Evolutionary conservation across 2,797 vertebrate species (phyloP), one percentile per base, ranked within the genome.

Genomic region (Australoheros facetus): DNA sequence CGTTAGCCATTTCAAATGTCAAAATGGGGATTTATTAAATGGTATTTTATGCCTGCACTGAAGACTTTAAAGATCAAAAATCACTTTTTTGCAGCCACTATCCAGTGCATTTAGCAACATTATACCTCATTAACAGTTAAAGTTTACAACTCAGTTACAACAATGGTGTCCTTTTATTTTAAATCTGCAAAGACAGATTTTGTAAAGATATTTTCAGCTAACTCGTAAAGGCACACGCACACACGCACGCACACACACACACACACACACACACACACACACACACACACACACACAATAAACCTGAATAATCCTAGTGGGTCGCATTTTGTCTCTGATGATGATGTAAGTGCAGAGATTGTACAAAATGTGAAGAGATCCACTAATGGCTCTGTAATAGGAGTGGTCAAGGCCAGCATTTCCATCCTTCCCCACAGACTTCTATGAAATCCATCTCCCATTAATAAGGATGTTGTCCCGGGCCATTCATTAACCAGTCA

Each of bases 391-490:
- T 88, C 73, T 83, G 82, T 87, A 93, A 91, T 81, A 84, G 77
- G 71, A 90, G 69, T 75, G 71, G 85, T 90, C 77, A 91, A 87
- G 80, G 86, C 64, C 82, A 60, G 60, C 82, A 71, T 82, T 56
- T 89, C 64, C 39, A 70, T 75, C 86, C 85, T 64, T 56, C 75
- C 85, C 80, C 56, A 85, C 32, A 81, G 80, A 87, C 73, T 79
- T 62, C 54, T 60, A 74, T 83, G 79, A 93, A 95, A 93, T 90
- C 89, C 79, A 92, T 94, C 85, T 93, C 72, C 73, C 82, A 79
- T 86, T 94, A 92, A 94, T 91, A 89, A 91, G 82, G 71, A 93
- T 91, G 91, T 89, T 78, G 83, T 86, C 64, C 81, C 53, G 42
- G 34, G 69, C 75, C 69, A 88, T 90, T 86, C 85, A 91, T 90